phyloP scores from a whole-genome alignment of 2,888 invertebrate genomes.

The Glyphotaelius pellucidus region DNA sequence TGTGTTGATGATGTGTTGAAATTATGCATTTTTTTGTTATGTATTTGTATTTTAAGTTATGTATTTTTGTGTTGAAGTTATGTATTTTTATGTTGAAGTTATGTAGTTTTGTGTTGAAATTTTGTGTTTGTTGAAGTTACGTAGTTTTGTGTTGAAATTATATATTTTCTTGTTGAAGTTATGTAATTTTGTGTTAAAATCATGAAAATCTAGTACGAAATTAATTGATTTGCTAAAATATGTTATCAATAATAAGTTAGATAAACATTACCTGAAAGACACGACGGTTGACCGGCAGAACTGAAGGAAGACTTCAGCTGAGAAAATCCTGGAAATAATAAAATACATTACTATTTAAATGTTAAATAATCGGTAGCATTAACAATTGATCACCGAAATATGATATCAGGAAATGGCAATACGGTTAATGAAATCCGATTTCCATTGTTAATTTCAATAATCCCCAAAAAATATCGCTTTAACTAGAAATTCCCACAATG shows the following conservation, averaged over 20 bases:
- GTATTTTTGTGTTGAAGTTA: too few species aligned
- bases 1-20: too few species aligned
- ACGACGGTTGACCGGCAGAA: constrained; percentile 77
- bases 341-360: constrained; percentile 22
- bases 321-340: constrained; percentile 79
- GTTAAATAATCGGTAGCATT: not conserved
- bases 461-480: not conserved
- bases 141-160: not conserved
- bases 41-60: too few species aligned
- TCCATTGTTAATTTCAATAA: not conserved
- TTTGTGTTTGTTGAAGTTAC: too few species aligned
- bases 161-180: too few species aligned
- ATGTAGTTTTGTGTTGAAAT: too few species aligned
- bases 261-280: constrained; percentile 77
- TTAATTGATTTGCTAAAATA: too few species aligned
- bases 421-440: constrained; percentile 58
- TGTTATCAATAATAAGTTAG: not conserved
- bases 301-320: constrained; percentile 83
- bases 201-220: too few species aligned
- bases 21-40: too few species aligned
- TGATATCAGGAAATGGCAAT: constrained; percentile 44
- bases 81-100: too few species aligned
- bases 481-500: not conserved
- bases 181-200: not conserved
- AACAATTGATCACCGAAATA: not conserved